Conservation (phyloP, 2,797 vertebrate species). For the Periophthalmus magnuspinnatus region DNA sequence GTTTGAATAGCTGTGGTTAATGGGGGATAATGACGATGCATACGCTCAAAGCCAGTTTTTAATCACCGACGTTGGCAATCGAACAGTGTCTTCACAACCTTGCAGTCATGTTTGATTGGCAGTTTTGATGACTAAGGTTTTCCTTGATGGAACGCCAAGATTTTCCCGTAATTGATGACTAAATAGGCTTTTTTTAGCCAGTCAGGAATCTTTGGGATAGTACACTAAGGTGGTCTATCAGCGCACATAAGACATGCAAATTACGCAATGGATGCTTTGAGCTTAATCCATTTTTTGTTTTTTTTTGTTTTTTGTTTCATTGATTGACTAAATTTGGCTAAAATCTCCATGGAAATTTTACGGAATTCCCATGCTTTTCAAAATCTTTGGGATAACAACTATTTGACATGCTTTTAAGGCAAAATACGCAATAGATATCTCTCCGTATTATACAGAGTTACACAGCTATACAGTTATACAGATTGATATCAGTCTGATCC, state of each 20-base stretch:
- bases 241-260: neutral
- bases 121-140: neutral
- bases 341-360: too few relatives aligned
- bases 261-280: neutral
- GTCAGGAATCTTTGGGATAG: neutral
- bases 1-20: constrained; percentile 6
- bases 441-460: too few relatives aligned
- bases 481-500: too few relatives aligned
- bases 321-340: neutral
- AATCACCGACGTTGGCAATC: neutral
- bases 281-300: neutral
- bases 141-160: neutral
- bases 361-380: neutral
- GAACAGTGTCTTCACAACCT: neutral
- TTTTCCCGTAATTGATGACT: neutral
- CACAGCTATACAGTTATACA: too few relatives aligned
- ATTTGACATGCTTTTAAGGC: too few relatives aligned
- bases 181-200: neutral
- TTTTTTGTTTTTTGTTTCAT: neutral
- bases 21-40: neutral
- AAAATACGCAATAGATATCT: too few relatives aligned
- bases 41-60: neutral
- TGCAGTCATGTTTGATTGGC: neutral
- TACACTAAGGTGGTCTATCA: neutral
- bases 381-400: neutral